Evolutionary conservation across 2,888 invertebrate genomes (phyloP).

Genomic region (Dasypogon diadema): DNA sequence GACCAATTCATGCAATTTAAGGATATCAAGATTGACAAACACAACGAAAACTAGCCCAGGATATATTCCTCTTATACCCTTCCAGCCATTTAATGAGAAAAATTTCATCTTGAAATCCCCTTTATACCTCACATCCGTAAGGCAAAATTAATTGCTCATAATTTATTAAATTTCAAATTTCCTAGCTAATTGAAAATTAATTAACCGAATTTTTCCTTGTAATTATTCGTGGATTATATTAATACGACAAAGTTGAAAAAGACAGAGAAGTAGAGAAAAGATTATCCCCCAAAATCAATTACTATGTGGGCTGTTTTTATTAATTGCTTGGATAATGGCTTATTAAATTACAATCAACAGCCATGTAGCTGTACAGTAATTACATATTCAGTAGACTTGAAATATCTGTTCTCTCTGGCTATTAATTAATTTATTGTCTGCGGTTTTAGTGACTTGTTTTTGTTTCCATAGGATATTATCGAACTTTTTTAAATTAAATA

Average conservation of each 20-base stretch:
- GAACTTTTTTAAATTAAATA: too few relatives aligned
- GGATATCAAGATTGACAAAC: conserved; percentile 7
- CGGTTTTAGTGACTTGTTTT: too few relatives aligned
- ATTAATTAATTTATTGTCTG: too few relatives aligned
- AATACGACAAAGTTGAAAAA: not conserved
- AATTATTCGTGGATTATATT: conserved; percentile 17
- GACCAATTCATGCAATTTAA: conserved; percentile 49
- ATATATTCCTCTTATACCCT: not conserved
- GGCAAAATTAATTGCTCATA: conserved; percentile 49
- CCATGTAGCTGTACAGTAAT: too few relatives aligned
- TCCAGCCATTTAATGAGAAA: conserved; percentile 2
- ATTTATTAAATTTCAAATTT: conserved; percentile 52
- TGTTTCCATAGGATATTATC: too few relatives aligned
- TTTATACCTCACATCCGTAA: conserved; percentile 38
- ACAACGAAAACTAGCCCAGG: not conserved
- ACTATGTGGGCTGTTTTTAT: conserved; percentile 9
- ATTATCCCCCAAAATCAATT: conserved; percentile 32
- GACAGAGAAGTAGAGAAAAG: not conserved
- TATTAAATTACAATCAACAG: not conserved
- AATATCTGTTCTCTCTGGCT: too few relatives aligned
- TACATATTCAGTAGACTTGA: too few relatives aligned
- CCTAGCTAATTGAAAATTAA: conserved; percentile 52
- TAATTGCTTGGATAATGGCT: conserved; percentile 30
- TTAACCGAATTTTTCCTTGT: conserved; percentile 39
- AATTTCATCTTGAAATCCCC: conserved; percentile 25